Base-by-base conservation (phyloP, 2,797 vertebrate species). In the Mormyrus proboscirostris region DNA sequence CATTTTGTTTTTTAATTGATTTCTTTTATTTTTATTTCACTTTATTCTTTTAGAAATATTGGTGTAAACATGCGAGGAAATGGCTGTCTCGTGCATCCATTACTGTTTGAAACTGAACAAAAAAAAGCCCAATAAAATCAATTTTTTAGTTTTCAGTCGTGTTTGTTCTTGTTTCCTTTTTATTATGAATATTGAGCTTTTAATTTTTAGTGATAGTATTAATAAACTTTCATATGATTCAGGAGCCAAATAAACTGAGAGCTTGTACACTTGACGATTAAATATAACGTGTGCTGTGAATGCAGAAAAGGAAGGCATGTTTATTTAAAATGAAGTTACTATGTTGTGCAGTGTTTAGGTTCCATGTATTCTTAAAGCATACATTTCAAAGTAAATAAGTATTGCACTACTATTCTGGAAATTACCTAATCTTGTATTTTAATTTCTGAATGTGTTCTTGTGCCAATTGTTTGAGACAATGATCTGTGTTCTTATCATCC, bases 41-140 rank as follows among this genome's bases (percentile, higher is more conserved):
- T 92, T 93, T 94, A 94, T 95, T 93, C 92, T 95, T 95, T 93
- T 92, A 93, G 89, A 94, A 95, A 91, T 65, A 94, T 90, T 96
- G 96, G 95, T 95, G 92, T 95, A 95, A 94, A 94, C 92, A 90
- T 92, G 94, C 93, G 22, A 88, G 95, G 94, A 95, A 62, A 62
- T 89, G 89, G 88, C 95, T 95, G 94, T 96, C 88, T 49, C 1
- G 25, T 49, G 65, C 85, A 79, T 51, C 86, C 86, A 88, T 88
- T 41, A 19, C 57, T 88, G 73, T 90, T 88, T 82, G 89, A 41
- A 86, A 88, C 96, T 95, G 95, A 96, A 95, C 95, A 93, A 95
- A 44, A 79, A 96, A 94, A 93, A 95, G 93, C 91, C 92, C 95
- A 96, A 96, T 95, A 96, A 95, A 96, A 65, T 49, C 38, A 9